These are phyloP conservation scores for Epistrophella euchroma DNA, from an alignment of 2,888 invertebrate genomes.

Conservation along the genomic window DNA sequence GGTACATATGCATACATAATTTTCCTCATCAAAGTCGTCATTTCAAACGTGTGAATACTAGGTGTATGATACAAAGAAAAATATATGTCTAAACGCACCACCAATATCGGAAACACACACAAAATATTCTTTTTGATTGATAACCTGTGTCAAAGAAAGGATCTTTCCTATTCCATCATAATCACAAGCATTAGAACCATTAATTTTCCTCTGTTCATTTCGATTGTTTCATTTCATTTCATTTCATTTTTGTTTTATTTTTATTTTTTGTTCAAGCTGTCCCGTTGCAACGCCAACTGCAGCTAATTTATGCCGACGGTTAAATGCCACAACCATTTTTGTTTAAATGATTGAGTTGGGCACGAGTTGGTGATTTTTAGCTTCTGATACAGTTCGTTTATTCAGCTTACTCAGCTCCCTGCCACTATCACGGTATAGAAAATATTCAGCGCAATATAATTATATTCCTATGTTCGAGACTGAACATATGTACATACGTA, in stretches of 20 bases:
- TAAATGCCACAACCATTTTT: slow-evolving; percentile 67
- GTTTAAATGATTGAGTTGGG: slow-evolving; percentile 57
- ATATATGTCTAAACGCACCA: not conserved
- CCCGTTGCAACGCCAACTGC: slow-evolving; percentile 29
- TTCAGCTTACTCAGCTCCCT: slow-evolving; percentile 32
- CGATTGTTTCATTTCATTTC: not conserved
- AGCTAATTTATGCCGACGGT: slow-evolving; percentile 71
- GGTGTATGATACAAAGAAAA: too few relatives aligned
- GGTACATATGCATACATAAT: too few relatives aligned
- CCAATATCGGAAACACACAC: slow-evolving; percentile 15
- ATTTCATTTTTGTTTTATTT: not conserved
- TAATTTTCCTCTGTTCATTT: slow-evolving; percentile 32
- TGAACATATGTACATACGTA: slow-evolving; percentile 32
- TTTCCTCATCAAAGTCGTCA: not conserved
- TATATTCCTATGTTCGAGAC: slow-evolving; percentile 28
- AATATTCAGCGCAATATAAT: slow-evolving; percentile 23
- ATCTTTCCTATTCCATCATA: slow-evolving; percentile 66
- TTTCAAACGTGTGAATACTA: slow-evolving; percentile 21
- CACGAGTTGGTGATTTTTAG: not conserved
- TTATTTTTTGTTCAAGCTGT: slow-evolving; percentile 31
- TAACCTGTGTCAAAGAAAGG: slow-evolving; percentile 55
- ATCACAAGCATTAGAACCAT: slow-evolving; percentile 56
- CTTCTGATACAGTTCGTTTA: slow-evolving; percentile 33
- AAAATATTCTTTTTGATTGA: slow-evolving; percentile 55
- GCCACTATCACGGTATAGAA: slow-evolving; percentile 1